Conservation (phyloP, 2,797 vertebrate genomes). For the Lepidocolaptes lacrymiger region DNA sequence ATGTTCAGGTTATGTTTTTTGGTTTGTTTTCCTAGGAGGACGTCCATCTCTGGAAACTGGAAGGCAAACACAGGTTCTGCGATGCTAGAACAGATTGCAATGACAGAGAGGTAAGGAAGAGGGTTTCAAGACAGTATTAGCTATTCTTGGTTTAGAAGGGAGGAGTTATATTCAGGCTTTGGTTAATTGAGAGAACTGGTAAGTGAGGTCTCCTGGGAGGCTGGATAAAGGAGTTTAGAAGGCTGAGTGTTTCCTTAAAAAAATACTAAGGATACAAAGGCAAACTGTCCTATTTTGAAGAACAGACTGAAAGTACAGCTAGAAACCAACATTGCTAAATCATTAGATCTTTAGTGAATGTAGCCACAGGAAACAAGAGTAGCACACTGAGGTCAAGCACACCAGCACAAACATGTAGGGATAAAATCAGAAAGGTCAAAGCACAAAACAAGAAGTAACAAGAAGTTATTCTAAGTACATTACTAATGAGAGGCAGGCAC, state of each 20-base stretch:
- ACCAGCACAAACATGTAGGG: constrained; percentile 27
- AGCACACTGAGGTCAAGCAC: constrained; percentile 16
- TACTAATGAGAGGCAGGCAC: background rate
- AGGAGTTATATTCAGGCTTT: background rate
- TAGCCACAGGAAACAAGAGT: constrained; percentile 41
- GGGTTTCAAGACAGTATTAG: background rate
- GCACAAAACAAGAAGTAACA: constrained; percentile 44
- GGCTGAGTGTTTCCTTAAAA: background rate
- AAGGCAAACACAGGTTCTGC: constrained; percentile 97
- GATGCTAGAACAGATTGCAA: constrained; percentile 97
- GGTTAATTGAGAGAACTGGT: constrained; percentile 26
- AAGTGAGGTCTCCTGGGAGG: constrained; percentile 10
- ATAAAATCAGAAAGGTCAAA: constrained; percentile 57
- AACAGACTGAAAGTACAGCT: constrained; percentile 45
- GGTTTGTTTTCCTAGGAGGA: constrained; percentile 86
- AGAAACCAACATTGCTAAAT: constrained; percentile 22
- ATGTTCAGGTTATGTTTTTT: constrained; percentile 8
- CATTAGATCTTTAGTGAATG: constrained; percentile 19
- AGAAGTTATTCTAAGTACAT: constrained; percentile 47
- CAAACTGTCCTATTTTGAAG: constrained; percentile 61
- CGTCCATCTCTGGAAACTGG: constrained; percentile 98
- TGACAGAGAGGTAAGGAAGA: constrained; percentile 91
- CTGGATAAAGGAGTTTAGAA: constrained; percentile 36
- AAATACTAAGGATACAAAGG: constrained; percentile 23
- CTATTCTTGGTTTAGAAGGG: constrained; percentile 33